Evolutionary conservation across 2,888 invertebrate genomes (phyloP).

Genomic region (Drosophila lacicola): DNA sequence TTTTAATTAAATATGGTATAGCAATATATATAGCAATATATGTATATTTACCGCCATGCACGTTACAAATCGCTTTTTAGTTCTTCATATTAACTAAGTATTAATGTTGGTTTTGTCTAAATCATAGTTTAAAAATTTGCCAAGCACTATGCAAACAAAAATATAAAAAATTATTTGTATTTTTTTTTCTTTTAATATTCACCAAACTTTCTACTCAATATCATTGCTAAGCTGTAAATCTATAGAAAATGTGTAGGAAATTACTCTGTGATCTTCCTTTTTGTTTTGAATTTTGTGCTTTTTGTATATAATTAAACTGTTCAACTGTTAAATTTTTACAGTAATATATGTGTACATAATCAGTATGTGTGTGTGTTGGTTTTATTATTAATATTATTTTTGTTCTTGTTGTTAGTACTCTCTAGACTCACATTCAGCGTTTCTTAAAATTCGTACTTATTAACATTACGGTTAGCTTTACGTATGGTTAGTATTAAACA

Average conservation of each 20-base stretch:
- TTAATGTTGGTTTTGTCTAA: conserved; percentile 23
- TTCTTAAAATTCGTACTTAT: conserved; percentile 82
- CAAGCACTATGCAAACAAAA: conserved; percentile 71
- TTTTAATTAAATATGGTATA: conserved; percentile 21
- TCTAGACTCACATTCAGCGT: conserved; percentile 81
- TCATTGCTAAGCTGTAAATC: conserved; percentile 58
- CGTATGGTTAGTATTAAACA: conserved; percentile 63
- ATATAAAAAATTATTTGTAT: conserved; percentile 31
- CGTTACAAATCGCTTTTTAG: conserved; percentile 33
- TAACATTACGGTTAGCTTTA: conserved; percentile 74
- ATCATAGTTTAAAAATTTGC: conserved; percentile 34
- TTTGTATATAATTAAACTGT: conserved; percentile 30
- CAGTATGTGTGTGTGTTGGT: conserved; percentile 33
- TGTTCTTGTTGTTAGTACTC: conserved; percentile 49
- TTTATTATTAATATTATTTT: conserved; percentile 7
- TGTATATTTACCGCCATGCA: conserved; percentile 35
- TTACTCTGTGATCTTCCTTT: conserved; percentile 6
- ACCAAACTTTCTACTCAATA: conserved; percentile 20
- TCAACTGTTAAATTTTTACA: conserved; percentile 56
- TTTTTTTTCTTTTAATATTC: conserved; percentile 14
- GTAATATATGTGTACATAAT: conserved; percentile 58
- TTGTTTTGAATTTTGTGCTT: conserved; percentile 15
- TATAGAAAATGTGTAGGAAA: conserved; percentile 59
- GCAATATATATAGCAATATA: conserved; percentile 13
- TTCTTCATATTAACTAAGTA: conserved; percentile 45